Evolutionary conservation across 2,797 vertebrate species (phyloP).

Genomic region (Acrocephalus scirpaceus): DNA sequence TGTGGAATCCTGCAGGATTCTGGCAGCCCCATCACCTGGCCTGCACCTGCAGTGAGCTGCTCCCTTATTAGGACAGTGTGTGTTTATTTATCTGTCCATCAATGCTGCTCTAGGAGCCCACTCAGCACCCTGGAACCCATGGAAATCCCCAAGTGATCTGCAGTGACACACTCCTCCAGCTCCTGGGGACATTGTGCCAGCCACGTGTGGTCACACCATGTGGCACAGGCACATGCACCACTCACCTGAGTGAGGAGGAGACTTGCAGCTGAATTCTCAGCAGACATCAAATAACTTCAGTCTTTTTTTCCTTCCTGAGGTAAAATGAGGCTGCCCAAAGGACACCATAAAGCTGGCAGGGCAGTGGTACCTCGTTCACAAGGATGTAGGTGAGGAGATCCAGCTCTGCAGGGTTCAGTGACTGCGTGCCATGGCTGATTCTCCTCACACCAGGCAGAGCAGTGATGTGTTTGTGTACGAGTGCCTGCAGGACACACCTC

Average conservation of each 20-base stretch:
- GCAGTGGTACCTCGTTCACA: rapidly evolving
- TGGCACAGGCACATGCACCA: neutral
- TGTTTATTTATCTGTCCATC: neutral
- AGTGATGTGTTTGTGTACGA: rapidly evolving
- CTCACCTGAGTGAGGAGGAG: neutral
- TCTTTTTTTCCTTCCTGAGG: neutral
- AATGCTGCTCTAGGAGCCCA: rapidly evolving
- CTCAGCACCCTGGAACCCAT: neutral
- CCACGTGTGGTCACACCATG: neutral
- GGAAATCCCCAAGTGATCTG: neutral
- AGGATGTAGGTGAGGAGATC: neutral
- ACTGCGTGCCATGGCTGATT: neutral
- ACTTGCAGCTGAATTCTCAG: neutral
- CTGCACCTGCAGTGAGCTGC: neutral
- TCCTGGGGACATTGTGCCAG: neutral
- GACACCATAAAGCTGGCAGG: neutral
- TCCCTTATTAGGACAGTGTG: rapidly evolving
- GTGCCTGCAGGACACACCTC: neutral
- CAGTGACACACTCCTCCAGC: neutral
- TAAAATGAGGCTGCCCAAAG: neutral
- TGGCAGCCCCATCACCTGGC: neutral
- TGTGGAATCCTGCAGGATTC: neutral
- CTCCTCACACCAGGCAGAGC: neutral
- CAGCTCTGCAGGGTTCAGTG: neutral
- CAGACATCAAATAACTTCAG: neutral